A percentile compares a stretch with the other conserved stretches of the same genome.
Conservation (phyloP, 2,113 vertebrate species). For the Ceuthmochares aereus region DNA sequence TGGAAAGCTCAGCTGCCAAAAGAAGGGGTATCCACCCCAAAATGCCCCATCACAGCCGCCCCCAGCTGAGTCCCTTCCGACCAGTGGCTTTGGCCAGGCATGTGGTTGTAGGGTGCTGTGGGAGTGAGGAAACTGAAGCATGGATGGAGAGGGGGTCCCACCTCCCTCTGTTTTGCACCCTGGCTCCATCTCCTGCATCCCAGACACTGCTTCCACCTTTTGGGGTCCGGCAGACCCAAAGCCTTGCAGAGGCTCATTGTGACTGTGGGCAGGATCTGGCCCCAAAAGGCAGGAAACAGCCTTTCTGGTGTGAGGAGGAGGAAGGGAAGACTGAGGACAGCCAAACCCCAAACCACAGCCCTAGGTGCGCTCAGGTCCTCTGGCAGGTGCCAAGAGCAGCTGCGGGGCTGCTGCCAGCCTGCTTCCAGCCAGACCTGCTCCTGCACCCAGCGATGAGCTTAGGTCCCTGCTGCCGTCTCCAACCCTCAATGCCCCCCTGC, state of each 20-base stretch:
- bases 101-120: neutral
- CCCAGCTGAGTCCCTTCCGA: rapidly evolving
- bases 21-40: neutral
- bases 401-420: neutral
- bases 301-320: neutral
- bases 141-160: neutral
- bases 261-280: rapidly evolving
- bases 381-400: neutral
- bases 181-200: neutral
- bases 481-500: neutral
- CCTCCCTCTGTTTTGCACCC: neutral
- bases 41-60: rapidly evolving
- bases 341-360: neutral
- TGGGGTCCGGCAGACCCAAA: neutral
- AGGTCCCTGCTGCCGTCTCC: neutral
- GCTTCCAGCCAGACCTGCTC: neutral
- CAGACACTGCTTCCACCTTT: rapidly evolving
- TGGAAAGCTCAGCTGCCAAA: rapidly evolving
- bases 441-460: neutral
- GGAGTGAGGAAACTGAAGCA: neutral
- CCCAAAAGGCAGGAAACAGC: rapidly evolving
- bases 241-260: neutral
- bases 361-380: rapidly evolving
- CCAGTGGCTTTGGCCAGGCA: neutral
- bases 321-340: neutral